phyloP scores from a whole-genome alignment of 2,113 vertebrate species.

The Stercorarius parasiticus region DNA sequence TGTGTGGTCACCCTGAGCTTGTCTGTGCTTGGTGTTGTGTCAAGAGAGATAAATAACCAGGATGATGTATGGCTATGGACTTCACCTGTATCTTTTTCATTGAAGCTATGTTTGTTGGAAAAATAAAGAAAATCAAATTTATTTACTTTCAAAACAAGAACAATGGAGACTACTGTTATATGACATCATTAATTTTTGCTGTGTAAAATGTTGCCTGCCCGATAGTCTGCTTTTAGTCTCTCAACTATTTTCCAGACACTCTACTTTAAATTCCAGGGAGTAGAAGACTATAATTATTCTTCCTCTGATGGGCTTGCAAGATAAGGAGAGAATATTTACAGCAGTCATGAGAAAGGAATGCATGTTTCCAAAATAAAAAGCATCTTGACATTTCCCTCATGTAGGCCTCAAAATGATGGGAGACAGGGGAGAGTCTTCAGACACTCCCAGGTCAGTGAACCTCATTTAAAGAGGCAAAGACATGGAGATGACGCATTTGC shows the following conservation, averaged over 20 bases:
- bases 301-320: conserved; percentile 15
- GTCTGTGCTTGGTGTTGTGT: not conserved
- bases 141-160: not conserved
- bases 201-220: not conserved
- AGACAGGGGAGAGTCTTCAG: not conserved
- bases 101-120: not conserved
- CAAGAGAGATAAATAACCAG: not conserved
- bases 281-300: not conserved
- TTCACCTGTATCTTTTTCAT: not conserved
- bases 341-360: conserved; percentile 62
- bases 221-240: not conserved
- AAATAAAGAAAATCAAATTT: not conserved
- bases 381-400: conserved; percentile 8
- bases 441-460: conserved; percentile 24
- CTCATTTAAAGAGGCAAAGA: not conserved
- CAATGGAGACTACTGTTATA: not conserved
- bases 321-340: conserved; percentile 59
- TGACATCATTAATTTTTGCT: not conserved
- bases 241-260: not conserved
- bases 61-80: not conserved
- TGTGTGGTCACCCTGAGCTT: not conserved
- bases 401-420: not conserved
- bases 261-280: not conserved
- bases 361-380: conserved; percentile 16
- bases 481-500: not conserved